These are phyloP conservation scores for Callyntrura sp. DNA, from an alignment of 2,888 invertebrate genomes.

Conservation along the genomic window DNA sequence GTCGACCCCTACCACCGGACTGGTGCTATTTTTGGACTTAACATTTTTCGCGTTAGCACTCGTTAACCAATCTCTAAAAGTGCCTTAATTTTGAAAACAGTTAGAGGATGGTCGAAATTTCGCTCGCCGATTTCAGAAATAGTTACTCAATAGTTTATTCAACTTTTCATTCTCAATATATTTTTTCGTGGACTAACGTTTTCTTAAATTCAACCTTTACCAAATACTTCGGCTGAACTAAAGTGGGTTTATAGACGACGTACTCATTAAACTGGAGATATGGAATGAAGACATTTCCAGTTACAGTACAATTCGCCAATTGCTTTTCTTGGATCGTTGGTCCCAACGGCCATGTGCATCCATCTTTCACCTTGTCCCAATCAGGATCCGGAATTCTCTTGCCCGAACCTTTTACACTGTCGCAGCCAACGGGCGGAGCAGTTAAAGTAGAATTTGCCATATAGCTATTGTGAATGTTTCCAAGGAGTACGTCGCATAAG, in stretches of 20 bases:
- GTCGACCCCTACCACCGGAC: too few species aligned
- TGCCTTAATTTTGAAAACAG: too few species aligned
- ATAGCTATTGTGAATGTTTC: slow-evolving; percentile 57
- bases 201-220: slow-evolving; percentile 55
- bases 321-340: neutral
- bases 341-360: slow-evolving; percentile 51
- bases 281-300: too few species aligned
- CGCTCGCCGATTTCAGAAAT: too few species aligned
- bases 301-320: neutral
- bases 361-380: neutral
- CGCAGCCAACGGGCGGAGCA: neutral
- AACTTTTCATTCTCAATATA: neutral
- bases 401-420: slow-evolving; percentile 28
- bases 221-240: slow-evolving; percentile 55
- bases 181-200: neutral
- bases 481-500: slow-evolving; percentile 75
- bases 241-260: slow-evolving; percentile 50
- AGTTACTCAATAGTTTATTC: too few species aligned
- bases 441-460: neutral
- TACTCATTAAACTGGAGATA: slow-evolving; percentile 72
- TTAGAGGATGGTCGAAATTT: too few species aligned
- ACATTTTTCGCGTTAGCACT: too few species aligned
- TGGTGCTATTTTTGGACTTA: too few species aligned
- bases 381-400: slow-evolving; percentile 1
- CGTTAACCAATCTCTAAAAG: too few species aligned